These are phyloP conservation scores for Myiothlypis coronata DNA, from an alignment of 2,797 vertebrate genomes.

Conservation along the genomic window DNA sequence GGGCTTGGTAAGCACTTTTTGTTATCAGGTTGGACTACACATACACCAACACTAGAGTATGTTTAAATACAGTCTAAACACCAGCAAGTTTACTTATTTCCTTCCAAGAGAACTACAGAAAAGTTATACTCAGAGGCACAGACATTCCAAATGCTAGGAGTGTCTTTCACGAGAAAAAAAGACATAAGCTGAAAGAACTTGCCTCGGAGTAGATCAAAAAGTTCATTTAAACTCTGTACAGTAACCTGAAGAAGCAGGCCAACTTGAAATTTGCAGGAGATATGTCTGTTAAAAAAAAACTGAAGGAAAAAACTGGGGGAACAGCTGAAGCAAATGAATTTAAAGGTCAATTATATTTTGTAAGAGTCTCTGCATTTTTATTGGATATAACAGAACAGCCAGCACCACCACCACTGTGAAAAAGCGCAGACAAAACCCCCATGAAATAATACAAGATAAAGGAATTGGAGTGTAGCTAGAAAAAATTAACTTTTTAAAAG, in stretches of 20 bases:
- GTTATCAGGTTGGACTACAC: rapidly evolving
- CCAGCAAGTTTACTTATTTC: neutral
- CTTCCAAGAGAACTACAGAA: neutral
- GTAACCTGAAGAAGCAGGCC: neutral
- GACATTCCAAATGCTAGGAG: neutral
- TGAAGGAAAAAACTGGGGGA: neutral
- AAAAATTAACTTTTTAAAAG: neutral
- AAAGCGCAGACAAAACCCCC: neutral
- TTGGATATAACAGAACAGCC: neutral
- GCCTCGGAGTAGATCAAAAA: neutral
- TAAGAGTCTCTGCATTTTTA: neutral
- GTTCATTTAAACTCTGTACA: neutral
- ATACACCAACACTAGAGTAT: too few species aligned
- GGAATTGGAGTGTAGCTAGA: neutral
- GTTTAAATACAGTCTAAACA: neutral
- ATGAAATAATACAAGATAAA: neutral
- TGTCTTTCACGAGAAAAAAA: neutral
- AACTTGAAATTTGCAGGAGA: neutral
- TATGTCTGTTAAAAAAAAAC: neutral
- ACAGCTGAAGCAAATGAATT: neutral
- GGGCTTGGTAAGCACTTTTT: neutral
- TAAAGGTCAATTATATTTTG: neutral
- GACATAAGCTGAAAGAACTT: neutral
- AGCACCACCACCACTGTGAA: neutral
- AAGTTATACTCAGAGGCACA: neutral